These are phyloP conservation scores for Eupelmus urozonus DNA, from an alignment of 2,888 invertebrate genomes.

Conservation along the genomic window DNA sequence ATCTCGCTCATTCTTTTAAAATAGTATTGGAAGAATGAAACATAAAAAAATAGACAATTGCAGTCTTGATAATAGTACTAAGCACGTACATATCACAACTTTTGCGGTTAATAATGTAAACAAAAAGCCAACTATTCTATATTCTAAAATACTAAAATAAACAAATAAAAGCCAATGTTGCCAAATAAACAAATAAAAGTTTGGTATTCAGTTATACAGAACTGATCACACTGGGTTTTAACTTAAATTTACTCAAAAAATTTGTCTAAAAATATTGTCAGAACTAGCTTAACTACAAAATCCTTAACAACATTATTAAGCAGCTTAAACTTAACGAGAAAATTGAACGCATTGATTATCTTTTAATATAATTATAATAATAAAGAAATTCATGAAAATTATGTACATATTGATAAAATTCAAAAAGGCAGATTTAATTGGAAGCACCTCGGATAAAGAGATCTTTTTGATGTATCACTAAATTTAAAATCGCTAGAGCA, in stretches of 20 bases:
- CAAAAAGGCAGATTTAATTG: conserved; percentile 40
- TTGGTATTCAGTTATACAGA: neutral
- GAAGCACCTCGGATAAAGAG: conserved; percentile 50
- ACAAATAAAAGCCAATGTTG: conserved; percentile 19
- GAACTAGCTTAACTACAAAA: conserved; percentile 46
- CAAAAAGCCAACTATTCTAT: conserved; percentile 18
- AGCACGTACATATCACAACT: conserved; percentile 62
- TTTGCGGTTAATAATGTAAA: conserved; percentile 58
- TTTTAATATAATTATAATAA: conserved; percentile 38
- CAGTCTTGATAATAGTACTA: conserved; percentile 62
- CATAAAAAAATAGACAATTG: conserved; percentile 52
- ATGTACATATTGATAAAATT: conserved; percentile 48
- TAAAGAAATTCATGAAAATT: conserved; percentile 33
- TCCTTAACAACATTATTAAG: conserved; percentile 41
- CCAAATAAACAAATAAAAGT: conserved; percentile 3
- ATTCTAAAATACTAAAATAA: conserved; percentile 9
- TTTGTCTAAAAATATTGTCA: conserved; percentile 23
- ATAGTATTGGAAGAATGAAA: conserved; percentile 9
- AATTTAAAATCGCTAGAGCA: conserved; percentile 7
- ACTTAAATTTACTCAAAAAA: neutral
- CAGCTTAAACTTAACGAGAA: conserved; percentile 37
- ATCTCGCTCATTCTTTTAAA: conserved; percentile 60
- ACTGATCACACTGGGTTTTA: neutral
- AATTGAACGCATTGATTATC: conserved; percentile 22
- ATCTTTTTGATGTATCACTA: conserved; percentile 47